A percentile compares a stretch with the other conserved stretches of the same genome.
phyloP scores from a whole-genome alignment of 2,113 vertebrate species.

The Galeopterus variegatus region DNA sequence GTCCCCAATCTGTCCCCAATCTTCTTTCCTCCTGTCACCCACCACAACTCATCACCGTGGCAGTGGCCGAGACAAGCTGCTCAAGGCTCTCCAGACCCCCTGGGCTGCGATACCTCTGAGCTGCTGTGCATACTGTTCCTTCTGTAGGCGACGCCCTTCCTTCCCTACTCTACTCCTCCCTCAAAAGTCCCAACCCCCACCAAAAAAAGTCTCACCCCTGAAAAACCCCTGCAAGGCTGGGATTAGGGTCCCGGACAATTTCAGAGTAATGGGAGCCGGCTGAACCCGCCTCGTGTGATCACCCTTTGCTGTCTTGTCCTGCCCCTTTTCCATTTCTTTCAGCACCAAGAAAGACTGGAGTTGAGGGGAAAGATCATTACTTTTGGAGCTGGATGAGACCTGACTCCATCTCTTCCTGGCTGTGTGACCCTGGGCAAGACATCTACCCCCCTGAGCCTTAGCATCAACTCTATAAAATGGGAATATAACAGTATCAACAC shows the following conservation, averaged over 20 bases:
- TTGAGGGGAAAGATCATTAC: background rate
- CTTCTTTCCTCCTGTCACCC: background rate
- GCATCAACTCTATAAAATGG: background rate
- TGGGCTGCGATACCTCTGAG: background rate
- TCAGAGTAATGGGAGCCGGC: background rate
- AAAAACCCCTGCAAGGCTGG: background rate
- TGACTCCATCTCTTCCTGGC: background rate
- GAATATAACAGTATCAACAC: background rate
- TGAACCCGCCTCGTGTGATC: background rate
- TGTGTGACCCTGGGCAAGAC: background rate
- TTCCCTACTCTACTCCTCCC: no score
- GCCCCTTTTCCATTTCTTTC: background rate
- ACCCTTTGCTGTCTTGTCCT: background rate
- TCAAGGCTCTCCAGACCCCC: background rate
- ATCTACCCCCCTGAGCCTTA: background rate
- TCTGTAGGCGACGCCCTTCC: background rate
- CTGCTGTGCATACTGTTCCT: background rate
- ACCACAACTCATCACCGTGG: background rate
- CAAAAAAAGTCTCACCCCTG: background rate
- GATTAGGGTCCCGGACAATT: background rate
- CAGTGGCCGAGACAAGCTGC: fast-evolving
- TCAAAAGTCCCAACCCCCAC: background rate
- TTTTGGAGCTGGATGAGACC: background rate
- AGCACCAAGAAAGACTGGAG: background rate
- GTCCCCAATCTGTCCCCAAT: background rate